Evolutionary conservation across 2,113 vertebrate genomes (phyloP).

Genomic region (Bujurquina vittata): DNA sequence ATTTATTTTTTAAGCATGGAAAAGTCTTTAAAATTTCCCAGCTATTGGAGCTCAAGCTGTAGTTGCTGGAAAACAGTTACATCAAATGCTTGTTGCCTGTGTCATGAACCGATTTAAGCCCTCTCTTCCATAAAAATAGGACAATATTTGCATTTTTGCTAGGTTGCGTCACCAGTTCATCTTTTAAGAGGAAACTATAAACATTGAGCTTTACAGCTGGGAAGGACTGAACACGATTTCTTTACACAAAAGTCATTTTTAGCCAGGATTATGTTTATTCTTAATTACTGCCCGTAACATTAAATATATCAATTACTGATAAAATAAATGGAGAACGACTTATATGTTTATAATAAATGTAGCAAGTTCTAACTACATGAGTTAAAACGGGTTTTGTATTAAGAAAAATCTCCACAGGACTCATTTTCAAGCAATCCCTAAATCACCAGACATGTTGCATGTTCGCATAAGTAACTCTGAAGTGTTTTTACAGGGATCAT

Average conservation of each 20-base stretch:
- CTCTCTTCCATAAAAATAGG: neutral
- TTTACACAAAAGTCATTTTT: neutral
- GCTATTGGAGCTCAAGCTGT: neutral
- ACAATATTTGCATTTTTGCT: no score
- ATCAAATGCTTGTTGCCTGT: neutral
- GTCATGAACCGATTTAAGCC: neutral
- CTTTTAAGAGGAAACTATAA: neutral
- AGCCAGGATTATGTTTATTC: neutral
- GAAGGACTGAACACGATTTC: neutral
- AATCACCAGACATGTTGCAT: neutral
- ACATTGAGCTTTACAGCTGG: neutral
- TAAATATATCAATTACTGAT: neutral
- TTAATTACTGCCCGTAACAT: neutral
- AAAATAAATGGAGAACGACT: neutral
- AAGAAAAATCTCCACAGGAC: neutral
- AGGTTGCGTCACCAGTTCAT: neutral
- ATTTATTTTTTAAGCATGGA: neutral
- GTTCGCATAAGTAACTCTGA: neutral
- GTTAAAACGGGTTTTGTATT: neutral
- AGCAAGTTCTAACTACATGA: neutral
- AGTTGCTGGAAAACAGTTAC: neutral
- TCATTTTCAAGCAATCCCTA: neutral
- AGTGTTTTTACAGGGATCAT: neutral
- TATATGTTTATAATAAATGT: rapidly evolving
- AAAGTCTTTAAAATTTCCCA: neutral